A percentile compares a stretch with the other conserved stretches of the same genome.
Conservation (phyloP, 2,888 invertebrate genomes). For the Alloplasta piceator region DNA sequence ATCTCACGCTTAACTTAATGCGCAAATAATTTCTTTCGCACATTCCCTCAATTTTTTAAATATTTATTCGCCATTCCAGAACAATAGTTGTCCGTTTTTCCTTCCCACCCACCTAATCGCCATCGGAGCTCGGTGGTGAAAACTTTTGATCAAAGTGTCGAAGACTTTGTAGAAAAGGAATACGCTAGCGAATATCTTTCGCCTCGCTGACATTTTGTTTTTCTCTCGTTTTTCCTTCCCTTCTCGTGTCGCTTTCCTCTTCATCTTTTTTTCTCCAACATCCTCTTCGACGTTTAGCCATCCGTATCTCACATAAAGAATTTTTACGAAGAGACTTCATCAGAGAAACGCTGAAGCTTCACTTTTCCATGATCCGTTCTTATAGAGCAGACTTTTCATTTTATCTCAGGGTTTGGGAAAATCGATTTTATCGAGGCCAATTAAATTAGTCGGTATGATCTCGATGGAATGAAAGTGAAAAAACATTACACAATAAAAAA, state of each 20-base stretch:
- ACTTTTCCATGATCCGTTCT: background rate
- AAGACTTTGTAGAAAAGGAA: conserved; percentile 33
- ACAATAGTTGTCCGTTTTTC: conserved; percentile 31
- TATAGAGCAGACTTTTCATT: background rate
- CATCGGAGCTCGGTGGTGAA: background rate
- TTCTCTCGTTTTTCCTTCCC: conserved; percentile 6
- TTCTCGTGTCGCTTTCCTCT: conserved; percentile 4
- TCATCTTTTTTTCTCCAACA: conserved; percentile 22
- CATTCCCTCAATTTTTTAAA: background rate
- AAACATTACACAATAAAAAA: no score
- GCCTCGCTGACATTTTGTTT: conserved; percentile 14
- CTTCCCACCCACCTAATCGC: background rate
- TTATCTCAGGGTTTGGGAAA: background rate
- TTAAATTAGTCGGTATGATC: background rate
- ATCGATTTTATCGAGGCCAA: background rate
- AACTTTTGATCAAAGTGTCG: conserved; percentile 49
- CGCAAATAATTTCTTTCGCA: conserved; percentile 1
- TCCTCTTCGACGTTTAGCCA: conserved; percentile 18
- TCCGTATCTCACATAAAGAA: conserved; percentile 5
- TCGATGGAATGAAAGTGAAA: background rate
- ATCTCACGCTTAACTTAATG: background rate
- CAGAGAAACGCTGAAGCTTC: conserved; percentile 2
- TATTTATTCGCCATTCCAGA: background rate
- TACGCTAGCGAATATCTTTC: conserved; percentile 16
- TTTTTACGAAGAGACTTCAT: conserved; percentile 21